phyloP scores from a whole-genome alignment of 2,113 vertebrate genomes.

The Antennarius striatus region DNA sequence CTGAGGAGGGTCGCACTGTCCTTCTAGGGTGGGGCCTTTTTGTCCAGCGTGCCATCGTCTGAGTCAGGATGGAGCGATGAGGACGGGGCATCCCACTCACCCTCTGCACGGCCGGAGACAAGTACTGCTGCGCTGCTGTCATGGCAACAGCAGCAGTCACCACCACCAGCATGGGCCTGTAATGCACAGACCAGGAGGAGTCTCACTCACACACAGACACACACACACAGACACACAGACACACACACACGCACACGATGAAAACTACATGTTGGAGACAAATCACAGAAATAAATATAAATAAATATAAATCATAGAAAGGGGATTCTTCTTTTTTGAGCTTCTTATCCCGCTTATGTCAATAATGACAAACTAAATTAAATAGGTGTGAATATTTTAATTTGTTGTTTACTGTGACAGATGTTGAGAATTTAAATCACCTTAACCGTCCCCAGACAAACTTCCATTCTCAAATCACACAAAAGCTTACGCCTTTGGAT shows the following conservation, averaged over 20 bases:
- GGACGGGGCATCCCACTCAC: conserved; percentile 82
- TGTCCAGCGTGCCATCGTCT: conserved; percentile 51
- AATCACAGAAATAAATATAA: too few species aligned
- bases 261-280: conserved; percentile 26
- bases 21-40: conserved; percentile 52
- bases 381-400: too few species aligned
- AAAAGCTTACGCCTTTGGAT: too few species aligned
- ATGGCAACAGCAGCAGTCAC: conserved; percentile 92
- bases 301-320: not conserved
- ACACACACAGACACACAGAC: conserved; percentile 47
- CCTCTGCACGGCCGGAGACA: conserved; percentile 79
- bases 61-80: conserved; percentile 76
- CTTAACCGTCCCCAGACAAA: too few species aligned
- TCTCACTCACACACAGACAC: conserved; percentile 49
- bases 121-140: conserved; percentile 85
- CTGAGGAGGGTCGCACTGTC: not conserved
- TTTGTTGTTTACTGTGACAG: too few species aligned
- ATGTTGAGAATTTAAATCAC: too few species aligned
- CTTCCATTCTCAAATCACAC: too few species aligned
- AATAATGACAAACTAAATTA: too few species aligned
- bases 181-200: conserved; percentile 70
- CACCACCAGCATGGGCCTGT: conserved; percentile 86
- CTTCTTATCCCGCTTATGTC: not conserved
- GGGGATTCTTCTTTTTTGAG: not conserved
- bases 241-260: conserved; percentile 42